These are phyloP conservation scores for Chaetodon trifasciatus DNA, from an alignment of 2,797 vertebrate genomes.

Conservation along the genomic window DNA sequence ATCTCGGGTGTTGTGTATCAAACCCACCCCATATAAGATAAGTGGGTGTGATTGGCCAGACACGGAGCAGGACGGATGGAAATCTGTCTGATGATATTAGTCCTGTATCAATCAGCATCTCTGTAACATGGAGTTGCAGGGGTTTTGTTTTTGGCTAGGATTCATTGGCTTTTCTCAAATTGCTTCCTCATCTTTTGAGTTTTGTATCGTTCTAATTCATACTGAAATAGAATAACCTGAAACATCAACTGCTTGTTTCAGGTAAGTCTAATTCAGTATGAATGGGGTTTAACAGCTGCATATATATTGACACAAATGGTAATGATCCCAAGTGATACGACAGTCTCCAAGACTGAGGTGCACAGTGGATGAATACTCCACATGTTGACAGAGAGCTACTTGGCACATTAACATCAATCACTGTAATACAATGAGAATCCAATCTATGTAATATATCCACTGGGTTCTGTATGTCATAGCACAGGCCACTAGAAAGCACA, in stretches of 20 bases:
- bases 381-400: conserved; percentile 16
- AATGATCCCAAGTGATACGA: conserved; percentile 11
- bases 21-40: too few species aligned
- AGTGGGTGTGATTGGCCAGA: too few species aligned
- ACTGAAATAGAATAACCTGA: too few species aligned
- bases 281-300: neutral
- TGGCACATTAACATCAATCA: conserved; percentile 18
- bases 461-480: neutral
- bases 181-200: neutral
- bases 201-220: neutral
- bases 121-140: neutral
- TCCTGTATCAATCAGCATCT: neutral
- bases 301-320: conserved; percentile 4
- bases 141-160: neutral
- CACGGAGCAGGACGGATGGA: too few species aligned
- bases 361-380: conserved; percentile 23
- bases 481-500: neutral
- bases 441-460: neutral
- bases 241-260: too few species aligned
- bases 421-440: conserved; percentile 14
- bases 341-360: conserved; percentile 23
- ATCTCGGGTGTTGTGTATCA: too few species aligned
- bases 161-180: neutral
- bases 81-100: neutral
- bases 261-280: neutral